Percentiles rank a stretch among this genome's conserved stretches.
These are phyloP conservation scores for Arnoldichthys spilopterus DNA, from an alignment of 2,797 vertebrate genomes.

Conservation along the genomic window DNA sequence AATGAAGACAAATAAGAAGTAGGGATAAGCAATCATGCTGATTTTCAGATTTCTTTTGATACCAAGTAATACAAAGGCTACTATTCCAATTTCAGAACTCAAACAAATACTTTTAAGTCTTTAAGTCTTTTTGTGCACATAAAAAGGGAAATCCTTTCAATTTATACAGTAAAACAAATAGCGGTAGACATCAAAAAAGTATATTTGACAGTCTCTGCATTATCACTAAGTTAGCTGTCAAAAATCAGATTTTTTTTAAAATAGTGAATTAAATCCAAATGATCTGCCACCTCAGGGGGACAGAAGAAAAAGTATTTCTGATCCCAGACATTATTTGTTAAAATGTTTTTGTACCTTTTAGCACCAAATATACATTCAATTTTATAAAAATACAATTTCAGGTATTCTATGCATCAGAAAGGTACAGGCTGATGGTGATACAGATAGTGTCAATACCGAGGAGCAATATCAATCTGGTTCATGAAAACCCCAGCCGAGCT, in stretches of 20 bases:
- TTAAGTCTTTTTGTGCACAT: background rate
- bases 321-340: too few relatives aligned
- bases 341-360: too few relatives aligned
- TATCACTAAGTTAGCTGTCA: background rate
- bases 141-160: background rate
- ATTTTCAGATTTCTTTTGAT: background rate
- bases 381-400: too few relatives aligned
- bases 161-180: background rate
- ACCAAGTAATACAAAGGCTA: too few relatives aligned
- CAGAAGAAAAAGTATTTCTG: background rate
- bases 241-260: background rate
- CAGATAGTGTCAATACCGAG: constrained; percentile 70
- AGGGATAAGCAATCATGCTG: background rate
- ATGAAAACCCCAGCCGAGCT: constrained; percentile 81
- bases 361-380: too few relatives aligned
- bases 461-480: constrained; percentile 88
- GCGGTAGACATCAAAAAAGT: background rate
- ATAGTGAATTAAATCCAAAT: background rate
- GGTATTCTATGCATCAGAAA: background rate
- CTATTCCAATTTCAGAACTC: background rate
- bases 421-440: background rate
- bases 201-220: background rate
- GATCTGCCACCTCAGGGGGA: too few relatives aligned
- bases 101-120: background rate
- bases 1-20: background rate